Conservation (phyloP, 2,888 invertebrate genomes). For the Lasiommata megera region DNA sequence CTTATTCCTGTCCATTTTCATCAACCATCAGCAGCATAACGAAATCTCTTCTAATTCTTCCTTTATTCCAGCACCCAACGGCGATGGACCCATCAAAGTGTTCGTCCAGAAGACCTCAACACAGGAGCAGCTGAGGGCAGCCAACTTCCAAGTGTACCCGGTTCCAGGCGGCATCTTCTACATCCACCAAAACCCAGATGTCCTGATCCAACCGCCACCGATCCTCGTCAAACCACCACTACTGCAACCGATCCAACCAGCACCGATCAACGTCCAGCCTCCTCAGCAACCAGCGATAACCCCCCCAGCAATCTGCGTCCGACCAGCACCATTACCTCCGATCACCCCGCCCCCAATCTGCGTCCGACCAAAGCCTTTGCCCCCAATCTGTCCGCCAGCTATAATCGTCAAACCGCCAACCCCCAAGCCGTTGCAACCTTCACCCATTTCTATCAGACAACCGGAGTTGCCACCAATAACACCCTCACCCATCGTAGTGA, state of each 20-base stretch:
- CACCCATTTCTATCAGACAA: constrained; percentile 40
- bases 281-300: constrained; percentile 43
- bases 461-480: constrained; percentile 36
- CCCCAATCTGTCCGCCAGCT: constrained; percentile 46
- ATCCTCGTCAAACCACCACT: constrained; percentile 53
- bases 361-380: constrained; percentile 46
- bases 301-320: constrained; percentile 47
- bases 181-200: constrained; percentile 52
- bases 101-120: constrained; percentile 39
- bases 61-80: constrained; percentile 48
- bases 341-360: constrained; percentile 51
- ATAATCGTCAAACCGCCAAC: constrained; percentile 50
- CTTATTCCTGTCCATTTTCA: no score
- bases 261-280: constrained; percentile 46
- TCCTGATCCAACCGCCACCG: constrained; percentile 60
- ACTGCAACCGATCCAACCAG: constrained; percentile 46
- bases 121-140: constrained; percentile 40
- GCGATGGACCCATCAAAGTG: constrained; percentile 50
- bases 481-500: constrained; percentile 46
- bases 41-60: background rate
- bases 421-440: constrained; percentile 41
- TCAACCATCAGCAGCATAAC: no score
- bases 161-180: constrained; percentile 60
- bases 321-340: constrained; percentile 41
- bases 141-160: constrained; percentile 52